Evolutionary conservation across 2,113 vertebrate genomes (phyloP).

Genomic region (Neotoma lepida): DNA sequence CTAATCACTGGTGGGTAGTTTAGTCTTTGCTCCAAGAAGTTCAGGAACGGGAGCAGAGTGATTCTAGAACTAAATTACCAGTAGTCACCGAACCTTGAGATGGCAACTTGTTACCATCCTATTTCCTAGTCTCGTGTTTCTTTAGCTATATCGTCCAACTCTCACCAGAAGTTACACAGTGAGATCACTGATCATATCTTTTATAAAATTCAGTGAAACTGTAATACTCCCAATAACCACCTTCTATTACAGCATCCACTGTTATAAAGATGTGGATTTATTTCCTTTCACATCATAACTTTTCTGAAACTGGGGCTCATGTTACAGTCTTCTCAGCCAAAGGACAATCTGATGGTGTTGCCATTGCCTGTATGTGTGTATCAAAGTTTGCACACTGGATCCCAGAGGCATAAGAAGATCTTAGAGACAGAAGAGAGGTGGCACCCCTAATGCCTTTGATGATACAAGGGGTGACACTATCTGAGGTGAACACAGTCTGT

Average conservation of each 20-base stretch:
- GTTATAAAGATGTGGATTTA: background rate
- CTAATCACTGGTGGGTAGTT: background rate
- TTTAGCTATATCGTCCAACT: background rate
- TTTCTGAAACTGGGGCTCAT: constrained; percentile 19
- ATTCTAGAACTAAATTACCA: background rate
- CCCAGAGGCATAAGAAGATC: background rate
- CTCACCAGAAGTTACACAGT: constrained; percentile 21
- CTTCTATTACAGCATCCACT: background rate
- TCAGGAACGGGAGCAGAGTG: constrained; percentile 1
- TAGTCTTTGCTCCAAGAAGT: constrained; percentile 9
- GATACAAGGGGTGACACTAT: background rate
- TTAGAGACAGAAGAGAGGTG: background rate
- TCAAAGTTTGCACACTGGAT: background rate
- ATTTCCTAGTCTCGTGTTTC: background rate
- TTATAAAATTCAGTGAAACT: constrained; percentile 7
- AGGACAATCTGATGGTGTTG: background rate
- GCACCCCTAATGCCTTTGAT: background rate
- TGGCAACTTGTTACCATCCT: background rate
- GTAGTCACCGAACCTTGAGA: background rate
- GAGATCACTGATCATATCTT: background rate
- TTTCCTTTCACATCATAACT: background rate
- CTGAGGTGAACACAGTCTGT: background rate
- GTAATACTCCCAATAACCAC: background rate
- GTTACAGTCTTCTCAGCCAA: background rate
- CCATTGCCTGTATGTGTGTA: background rate